A percentile compares a stretch with the other conserved stretches of the same genome.
Conservation (phyloP, 2,797 vertebrate species). For the Sebastes wilsoni region DNA sequence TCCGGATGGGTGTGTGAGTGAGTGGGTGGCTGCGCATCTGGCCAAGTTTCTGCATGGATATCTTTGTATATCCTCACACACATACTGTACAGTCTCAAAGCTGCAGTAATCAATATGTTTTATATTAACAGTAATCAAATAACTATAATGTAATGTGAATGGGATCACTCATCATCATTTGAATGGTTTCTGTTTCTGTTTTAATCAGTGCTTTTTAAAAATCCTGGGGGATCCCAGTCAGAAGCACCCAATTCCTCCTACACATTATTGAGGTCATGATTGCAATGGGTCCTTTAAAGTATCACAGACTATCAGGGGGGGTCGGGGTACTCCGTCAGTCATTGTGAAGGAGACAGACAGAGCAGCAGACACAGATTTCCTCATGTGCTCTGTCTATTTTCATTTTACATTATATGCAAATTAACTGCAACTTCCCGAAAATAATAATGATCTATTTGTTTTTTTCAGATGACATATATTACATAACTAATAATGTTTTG, state of each 20-base stretch:
- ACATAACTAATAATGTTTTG: too few relatives aligned
- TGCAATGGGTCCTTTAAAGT: too few relatives aligned
- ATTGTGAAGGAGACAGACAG: too few relatives aligned
- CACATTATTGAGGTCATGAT: background rate
- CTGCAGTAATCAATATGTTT: background rate
- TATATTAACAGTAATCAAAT: background rate
- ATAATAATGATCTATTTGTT: too few relatives aligned
- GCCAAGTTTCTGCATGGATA: background rate
- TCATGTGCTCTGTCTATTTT: too few relatives aligned
- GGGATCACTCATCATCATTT: background rate
- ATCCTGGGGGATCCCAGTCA: background rate
- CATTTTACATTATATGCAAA: too few relatives aligned
- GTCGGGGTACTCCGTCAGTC: too few relatives aligned
- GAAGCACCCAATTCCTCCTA: background rate
- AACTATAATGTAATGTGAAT: background rate
- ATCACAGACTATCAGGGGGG: too few relatives aligned
- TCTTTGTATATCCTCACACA: background rate
- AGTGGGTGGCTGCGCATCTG: background rate
- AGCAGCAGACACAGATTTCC: too few relatives aligned
- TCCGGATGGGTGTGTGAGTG: background rate
- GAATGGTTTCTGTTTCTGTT: background rate
- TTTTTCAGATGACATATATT: too few relatives aligned
- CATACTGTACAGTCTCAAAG: background rate
- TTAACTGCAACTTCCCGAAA: too few relatives aligned
- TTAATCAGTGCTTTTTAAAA: background rate